These are phyloP conservation scores for Trogon surrucura DNA, from an alignment of 2,113 vertebrate species.

Conservation along the genomic window DNA sequence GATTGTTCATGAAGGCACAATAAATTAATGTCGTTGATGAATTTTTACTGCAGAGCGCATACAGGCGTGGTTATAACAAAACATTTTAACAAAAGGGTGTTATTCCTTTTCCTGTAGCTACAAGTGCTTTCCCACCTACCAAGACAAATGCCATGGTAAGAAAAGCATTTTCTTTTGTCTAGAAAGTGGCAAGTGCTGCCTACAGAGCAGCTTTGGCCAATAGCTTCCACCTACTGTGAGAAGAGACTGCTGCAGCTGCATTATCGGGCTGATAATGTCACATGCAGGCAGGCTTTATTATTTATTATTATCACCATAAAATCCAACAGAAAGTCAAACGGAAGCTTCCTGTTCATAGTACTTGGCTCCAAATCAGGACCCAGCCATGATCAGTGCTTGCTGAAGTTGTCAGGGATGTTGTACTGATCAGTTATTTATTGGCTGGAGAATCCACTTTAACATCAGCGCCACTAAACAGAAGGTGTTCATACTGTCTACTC, in stretches of 20 bases:
- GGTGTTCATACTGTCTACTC: fast-evolving
- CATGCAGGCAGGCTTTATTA: background rate
- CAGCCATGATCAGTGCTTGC: background rate
- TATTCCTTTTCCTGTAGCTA: background rate
- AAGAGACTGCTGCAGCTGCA: background rate
- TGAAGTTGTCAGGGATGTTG: background rate
- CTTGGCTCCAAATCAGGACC: background rate
- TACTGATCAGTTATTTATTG: background rate
- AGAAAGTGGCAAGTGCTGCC: background rate
- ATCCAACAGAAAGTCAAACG: background rate
- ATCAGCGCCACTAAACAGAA: background rate
- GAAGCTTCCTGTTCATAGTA: background rate
- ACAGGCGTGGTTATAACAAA: background rate
- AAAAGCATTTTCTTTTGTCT: background rate
- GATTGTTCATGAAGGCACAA: conserved; percentile 3
- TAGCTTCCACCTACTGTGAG: background rate
- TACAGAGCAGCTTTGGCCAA: background rate
- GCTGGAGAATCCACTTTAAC: background rate
- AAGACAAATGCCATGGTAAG: background rate
- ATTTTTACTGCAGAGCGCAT: background rate
- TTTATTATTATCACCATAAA: background rate
- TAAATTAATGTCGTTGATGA: conserved; percentile 19
- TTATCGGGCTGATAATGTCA: background rate
- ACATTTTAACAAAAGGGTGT: background rate
- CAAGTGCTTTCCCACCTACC: conserved; percentile 9